Evolutionary conservation across 2,797 vertebrate genomes (phyloP).

Genomic region (Sebastes oblongus): DNA sequence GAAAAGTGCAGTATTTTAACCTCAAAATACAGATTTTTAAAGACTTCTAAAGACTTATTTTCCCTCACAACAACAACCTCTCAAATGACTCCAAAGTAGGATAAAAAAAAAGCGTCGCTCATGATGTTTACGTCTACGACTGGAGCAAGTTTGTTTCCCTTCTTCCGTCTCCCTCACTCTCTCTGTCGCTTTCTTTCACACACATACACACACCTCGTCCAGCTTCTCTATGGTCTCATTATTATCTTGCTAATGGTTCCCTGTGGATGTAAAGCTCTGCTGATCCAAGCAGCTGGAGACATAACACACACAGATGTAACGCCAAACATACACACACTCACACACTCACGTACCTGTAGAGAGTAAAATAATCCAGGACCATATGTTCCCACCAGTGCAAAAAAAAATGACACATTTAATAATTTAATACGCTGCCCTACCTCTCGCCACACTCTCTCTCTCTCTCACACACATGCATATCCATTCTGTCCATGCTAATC

Average conservation of each 20-base stretch:
- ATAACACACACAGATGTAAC: conserved; percentile 4
- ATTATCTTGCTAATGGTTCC: conserved; percentile 77
- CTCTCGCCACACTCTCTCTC: neutral
- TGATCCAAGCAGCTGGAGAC: conserved; percentile 76
- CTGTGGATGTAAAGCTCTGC: conserved; percentile 75
- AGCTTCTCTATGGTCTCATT: conserved; percentile 67
- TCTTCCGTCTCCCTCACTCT: conserved; percentile 5
- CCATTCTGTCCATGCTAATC: conserved; percentile 32
- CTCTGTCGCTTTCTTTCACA: conserved; percentile 8
- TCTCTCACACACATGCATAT: conserved; percentile 1
- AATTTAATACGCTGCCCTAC: conserved; percentile 15
- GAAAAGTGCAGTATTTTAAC: neutral
- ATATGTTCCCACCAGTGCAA: conserved; percentile 57
- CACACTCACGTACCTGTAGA: conserved; percentile 5
- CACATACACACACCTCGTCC: conserved; percentile 14
- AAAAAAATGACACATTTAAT: conserved; percentile 51
- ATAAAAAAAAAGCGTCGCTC: neutral
- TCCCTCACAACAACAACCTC: neutral
- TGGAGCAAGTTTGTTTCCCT: conserved; percentile 3
- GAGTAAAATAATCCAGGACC: conserved; percentile 39
- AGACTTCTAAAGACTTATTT: neutral
- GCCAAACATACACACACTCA: conserved; percentile 1
- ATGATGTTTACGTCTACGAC: conserved; percentile 14
- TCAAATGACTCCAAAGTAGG: neutral
- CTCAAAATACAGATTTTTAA: neutral